phyloP scores from a whole-genome alignment of 2,888 invertebrate species.

The Thymelicus sylvestris region DNA sequence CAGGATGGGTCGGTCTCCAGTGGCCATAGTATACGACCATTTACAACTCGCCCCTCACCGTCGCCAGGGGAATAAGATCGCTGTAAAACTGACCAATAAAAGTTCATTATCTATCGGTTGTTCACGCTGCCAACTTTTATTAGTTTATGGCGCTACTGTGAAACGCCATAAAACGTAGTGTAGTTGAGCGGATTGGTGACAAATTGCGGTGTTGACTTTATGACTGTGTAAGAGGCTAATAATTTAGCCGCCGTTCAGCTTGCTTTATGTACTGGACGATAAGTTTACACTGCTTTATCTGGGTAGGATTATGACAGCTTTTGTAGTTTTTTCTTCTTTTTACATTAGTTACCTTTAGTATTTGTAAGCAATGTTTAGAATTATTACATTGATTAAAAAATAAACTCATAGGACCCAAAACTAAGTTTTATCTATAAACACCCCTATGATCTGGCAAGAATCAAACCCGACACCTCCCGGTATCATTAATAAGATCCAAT shows the following conservation, averaged over 20 bases:
- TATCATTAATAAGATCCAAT: too few relatives aligned
- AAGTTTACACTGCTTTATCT: constrained; percentile 1
- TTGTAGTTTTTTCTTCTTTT: too few relatives aligned
- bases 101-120: constrained; percentile 83
- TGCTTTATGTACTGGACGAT: constrained; percentile 29
- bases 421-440: too few relatives aligned
- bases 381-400: too few relatives aligned
- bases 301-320: background rate
- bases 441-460: too few relatives aligned
- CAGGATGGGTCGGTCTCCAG: background rate
- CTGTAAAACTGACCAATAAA: constrained; percentile 85
- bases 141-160: constrained; percentile 67
- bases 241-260: constrained; percentile 11
- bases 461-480: too few relatives aligned
- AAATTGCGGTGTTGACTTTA: constrained; percentile 39
- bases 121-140: constrained; percentile 82
- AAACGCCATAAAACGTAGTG: constrained; percentile 64
- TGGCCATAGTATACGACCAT: constrained; percentile 42
- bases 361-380: too few relatives aligned
- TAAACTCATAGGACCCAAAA: too few relatives aligned
- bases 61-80: constrained; percentile 65
- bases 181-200: constrained; percentile 41
- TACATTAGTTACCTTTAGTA: too few relatives aligned
- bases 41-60: constrained; percentile 66
- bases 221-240: constrained; percentile 21